A percentile compares a stretch with the other conserved stretches of the same genome.
Conservation (phyloP, 2,113 vertebrate species). For the Mastomys natalensis region DNA sequence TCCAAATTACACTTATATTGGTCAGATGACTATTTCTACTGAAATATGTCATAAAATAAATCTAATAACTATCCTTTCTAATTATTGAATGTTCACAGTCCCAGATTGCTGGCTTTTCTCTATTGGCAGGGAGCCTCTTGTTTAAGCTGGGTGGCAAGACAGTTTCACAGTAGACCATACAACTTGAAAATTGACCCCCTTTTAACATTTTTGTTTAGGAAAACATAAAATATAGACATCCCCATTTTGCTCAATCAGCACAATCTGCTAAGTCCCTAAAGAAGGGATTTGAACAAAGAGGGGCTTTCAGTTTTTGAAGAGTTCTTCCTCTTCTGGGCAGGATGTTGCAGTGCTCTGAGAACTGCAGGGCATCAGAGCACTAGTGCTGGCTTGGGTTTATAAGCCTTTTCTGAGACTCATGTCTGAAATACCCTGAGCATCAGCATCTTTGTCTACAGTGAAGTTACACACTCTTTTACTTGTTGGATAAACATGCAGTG, state of each 20-base stretch:
- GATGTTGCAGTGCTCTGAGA: background rate
- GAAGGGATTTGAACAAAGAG: constrained; percentile 29
- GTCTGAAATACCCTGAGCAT: background rate
- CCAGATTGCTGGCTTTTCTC: background rate
- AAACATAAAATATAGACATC: background rate
- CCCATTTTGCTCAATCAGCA: background rate
- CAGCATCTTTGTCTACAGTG: background rate
- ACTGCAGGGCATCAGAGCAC: background rate
- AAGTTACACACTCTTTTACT: background rate
- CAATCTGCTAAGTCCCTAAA: background rate
- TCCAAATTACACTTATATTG: background rate
- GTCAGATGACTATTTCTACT: background rate
- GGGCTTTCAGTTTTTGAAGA: background rate
- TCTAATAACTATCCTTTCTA: background rate
- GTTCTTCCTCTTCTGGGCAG: background rate
- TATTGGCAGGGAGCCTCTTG: background rate
- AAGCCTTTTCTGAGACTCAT: background rate
- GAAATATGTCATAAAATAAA: constrained; percentile 43
- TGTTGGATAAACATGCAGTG: background rate
- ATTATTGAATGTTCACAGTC: background rate
- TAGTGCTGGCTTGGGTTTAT: background rate
- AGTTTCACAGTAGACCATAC: background rate
- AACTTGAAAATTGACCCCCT: background rate
- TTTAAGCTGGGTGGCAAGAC: background rate
- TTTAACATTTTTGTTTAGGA: background rate